These are phyloP conservation scores for Tenebrosternarchus preto DNA, from an alignment of 2,113 vertebrate genomes.

Conservation along the genomic window DNA sequence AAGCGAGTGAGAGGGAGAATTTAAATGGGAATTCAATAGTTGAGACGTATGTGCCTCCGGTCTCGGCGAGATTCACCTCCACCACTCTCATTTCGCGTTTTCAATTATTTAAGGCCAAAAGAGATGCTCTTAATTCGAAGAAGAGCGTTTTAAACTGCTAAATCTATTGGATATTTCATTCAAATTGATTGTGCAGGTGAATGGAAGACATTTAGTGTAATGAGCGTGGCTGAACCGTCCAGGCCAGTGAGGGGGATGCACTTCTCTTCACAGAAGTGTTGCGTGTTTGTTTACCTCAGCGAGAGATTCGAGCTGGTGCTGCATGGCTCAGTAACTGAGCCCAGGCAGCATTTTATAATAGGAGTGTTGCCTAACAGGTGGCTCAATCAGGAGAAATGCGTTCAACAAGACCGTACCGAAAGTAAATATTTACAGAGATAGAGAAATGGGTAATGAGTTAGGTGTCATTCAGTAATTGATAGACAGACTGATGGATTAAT, in stretches of 20 bases:
- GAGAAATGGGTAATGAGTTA: slow-evolving; percentile 19
- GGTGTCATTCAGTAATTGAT: slow-evolving; percentile 10
- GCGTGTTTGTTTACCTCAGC: slow-evolving; percentile 32
- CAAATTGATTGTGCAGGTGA: slow-evolving; percentile 52
- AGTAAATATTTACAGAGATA: not conserved
- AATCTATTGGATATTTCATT: slow-evolving; percentile 56
- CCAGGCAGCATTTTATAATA: not conserved
- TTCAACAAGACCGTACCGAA: not conserved
- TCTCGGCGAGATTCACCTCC: slow-evolving; percentile 38
- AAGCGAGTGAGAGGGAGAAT: slow-evolving; percentile 26
- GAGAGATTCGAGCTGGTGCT: not conserved
- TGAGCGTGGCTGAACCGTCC: slow-evolving; percentile 43
- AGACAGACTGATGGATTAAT: slow-evolving; percentile 30
- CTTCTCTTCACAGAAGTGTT: slow-evolving; percentile 27
- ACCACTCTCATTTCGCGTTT: slow-evolving; percentile 54
- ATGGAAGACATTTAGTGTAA: slow-evolving; percentile 51
- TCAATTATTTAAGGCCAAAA: slow-evolving; percentile 61
- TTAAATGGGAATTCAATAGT: slow-evolving; percentile 52
- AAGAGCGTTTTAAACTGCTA: slow-evolving; percentile 54
- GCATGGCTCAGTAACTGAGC: not conserved
- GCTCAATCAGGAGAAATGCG: not conserved
- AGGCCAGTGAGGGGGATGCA: slow-evolving; percentile 40
- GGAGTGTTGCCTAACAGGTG: not conserved
- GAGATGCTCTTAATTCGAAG: slow-evolving; percentile 54
- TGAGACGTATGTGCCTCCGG: slow-evolving; percentile 44